Evolutionary conservation across 2,113 vertebrate species (phyloP).

Genomic region (Nothobranchius kuhntae): DNA sequence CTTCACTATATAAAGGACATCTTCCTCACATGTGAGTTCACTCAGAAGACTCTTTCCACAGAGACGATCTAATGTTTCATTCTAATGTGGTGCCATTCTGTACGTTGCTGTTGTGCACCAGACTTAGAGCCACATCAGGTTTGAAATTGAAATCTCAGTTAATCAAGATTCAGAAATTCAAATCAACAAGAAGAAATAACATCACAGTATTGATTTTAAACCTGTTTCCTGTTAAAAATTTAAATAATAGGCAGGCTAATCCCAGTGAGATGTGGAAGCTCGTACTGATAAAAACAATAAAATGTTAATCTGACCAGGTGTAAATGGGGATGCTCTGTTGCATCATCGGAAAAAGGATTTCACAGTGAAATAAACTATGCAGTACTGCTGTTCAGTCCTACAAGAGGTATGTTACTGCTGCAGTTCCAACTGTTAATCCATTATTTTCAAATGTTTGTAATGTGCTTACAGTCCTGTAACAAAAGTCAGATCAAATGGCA

Average conservation of each 20-base stretch:
- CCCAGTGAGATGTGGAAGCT: no score
- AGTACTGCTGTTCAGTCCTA: not conserved
- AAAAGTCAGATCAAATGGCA: no score
- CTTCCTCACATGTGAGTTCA: conserved; percentile 58
- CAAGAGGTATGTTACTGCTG: not conserved
- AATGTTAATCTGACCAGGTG: no score
- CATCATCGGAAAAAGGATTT: not conserved
- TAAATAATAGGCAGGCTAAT: no score
- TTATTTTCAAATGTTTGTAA: not conserved
- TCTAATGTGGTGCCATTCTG: conserved; percentile 37
- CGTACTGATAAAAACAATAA: no score
- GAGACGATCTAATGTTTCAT: conserved; percentile 36
- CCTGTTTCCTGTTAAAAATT: no score
- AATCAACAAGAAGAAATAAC: no score
- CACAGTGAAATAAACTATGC: no score
- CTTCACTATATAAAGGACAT: conserved; percentile 68
- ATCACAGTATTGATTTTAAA: no score
- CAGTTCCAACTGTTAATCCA: not conserved
- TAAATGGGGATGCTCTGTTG: not conserved
- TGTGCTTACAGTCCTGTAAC: no score
- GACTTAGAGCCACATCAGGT: conserved; percentile 41
- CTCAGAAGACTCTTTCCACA: conserved; percentile 55
- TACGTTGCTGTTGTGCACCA: conserved; percentile 43
- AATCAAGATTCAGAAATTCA: no score
- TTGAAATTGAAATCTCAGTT: conserved; percentile 24